phyloP scores from a whole-genome alignment of 2,888 invertebrate species.

The Andricus quercusramuli region DNA sequence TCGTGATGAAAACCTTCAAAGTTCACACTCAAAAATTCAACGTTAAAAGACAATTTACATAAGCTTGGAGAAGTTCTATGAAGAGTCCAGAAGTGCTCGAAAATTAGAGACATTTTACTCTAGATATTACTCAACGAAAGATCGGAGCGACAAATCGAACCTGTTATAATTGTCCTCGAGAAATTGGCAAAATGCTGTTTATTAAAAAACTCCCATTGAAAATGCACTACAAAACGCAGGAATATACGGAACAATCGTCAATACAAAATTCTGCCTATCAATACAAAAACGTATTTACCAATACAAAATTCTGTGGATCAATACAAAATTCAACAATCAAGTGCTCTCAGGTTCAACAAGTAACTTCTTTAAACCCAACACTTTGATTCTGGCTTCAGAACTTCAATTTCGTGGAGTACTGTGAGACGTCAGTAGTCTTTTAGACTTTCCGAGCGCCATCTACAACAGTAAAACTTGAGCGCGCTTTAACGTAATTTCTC shows the following conservation, averaged over 20 bases:
- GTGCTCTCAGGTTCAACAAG: slow-evolving; percentile 11
- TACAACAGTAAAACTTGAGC: background rate
- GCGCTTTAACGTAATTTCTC: background rate
- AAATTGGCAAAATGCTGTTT: background rate
- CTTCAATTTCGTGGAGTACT: background rate
- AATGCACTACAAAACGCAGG: background rate
- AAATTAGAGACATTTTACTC: too few species aligned
- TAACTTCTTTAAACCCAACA: background rate
- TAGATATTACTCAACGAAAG: background rate
- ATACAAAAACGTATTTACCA: background rate
- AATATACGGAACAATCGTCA: background rate
- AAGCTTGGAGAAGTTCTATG: background rate
- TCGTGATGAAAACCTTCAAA: background rate
- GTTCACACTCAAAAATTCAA: background rate
- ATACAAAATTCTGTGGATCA: background rate
- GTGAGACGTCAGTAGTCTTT: background rate
- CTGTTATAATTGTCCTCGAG: background rate
- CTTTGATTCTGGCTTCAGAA: background rate
- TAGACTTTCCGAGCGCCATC: background rate
- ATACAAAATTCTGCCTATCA: background rate
- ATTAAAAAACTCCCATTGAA: background rate
- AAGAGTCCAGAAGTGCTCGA: background rate
- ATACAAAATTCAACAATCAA: slow-evolving; percentile 23
- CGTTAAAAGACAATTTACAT: background rate
- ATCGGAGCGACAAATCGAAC: background rate